phyloP scores from a whole-genome alignment of 2,113 vertebrate species.

The Alectura lathami region DNA sequence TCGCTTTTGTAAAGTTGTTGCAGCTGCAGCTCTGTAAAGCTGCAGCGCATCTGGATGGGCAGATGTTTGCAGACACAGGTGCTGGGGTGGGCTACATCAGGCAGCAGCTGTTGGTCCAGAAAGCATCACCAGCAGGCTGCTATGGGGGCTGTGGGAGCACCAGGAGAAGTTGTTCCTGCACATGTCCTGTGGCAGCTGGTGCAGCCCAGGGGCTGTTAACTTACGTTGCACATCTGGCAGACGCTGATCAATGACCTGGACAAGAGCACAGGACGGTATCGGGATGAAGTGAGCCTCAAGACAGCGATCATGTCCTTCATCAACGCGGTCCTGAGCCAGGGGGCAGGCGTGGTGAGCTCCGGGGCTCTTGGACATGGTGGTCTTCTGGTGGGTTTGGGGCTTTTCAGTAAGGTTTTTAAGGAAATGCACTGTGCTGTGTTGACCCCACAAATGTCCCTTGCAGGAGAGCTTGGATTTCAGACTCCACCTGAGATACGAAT shows the following conservation, averaged over 20 bases:
- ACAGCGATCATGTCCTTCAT: constrained; percentile 99
- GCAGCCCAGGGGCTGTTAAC: accelerated
- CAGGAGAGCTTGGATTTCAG: constrained; percentile 97
- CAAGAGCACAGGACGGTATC: constrained; percentile 92
- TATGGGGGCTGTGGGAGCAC: background rate
- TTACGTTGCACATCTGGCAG: constrained; percentile 63
- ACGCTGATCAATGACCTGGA: constrained; percentile 96
- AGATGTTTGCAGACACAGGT: background rate
- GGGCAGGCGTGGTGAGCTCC: constrained; percentile 89
- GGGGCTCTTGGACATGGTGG: background rate
- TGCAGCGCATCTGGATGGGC: background rate
- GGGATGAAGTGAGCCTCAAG: constrained; percentile 97
- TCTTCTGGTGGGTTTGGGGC: background rate
- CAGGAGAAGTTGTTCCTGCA: accelerated
- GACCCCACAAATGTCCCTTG: background rate
- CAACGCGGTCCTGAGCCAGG: constrained; percentile 96
- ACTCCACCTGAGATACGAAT: constrained; percentile 96
- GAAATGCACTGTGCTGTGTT: background rate
- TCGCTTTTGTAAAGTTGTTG: background rate
- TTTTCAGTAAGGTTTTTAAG: background rate
- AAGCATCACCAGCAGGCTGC: background rate
- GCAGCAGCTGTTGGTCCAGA: background rate
- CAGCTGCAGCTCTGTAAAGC: background rate
- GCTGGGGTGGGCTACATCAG: background rate
- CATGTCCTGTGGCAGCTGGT: background rate